phyloP scores from a whole-genome alignment of 2,797 vertebrate genomes.

The Syngnathus acus region DNA sequence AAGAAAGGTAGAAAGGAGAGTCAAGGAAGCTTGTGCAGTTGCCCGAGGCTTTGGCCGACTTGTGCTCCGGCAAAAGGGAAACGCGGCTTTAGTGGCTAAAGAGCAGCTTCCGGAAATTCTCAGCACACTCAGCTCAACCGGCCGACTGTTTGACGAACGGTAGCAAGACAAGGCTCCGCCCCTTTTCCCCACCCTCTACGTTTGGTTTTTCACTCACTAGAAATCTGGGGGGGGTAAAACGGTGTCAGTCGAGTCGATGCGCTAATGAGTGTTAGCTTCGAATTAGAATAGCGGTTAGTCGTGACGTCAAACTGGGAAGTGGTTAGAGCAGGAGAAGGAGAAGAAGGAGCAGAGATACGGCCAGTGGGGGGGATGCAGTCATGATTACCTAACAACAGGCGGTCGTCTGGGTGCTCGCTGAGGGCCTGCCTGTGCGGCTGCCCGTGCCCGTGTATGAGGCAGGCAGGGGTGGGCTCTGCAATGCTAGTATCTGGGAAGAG shows the following conservation, averaged over 20 bases:
- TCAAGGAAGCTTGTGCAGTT: conserved; percentile 80
- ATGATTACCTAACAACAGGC: conserved; percentile 79
- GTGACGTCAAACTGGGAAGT: conserved; percentile 72
- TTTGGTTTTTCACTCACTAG: conserved; percentile 39
- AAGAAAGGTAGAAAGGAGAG: conserved; percentile 72
- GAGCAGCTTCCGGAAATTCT: conserved; percentile 49
- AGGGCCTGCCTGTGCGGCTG: conserved; percentile 72
- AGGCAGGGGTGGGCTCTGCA: conserved; percentile 68
- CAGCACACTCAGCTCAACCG: conserved; percentile 61
- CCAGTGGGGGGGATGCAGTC: conserved; percentile 74
- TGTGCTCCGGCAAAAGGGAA: conserved; percentile 66
- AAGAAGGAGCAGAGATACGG: conserved; percentile 66
- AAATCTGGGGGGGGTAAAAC: conserved; percentile 49
- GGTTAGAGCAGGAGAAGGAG: conserved; percentile 70
- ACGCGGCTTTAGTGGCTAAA: conserved; percentile 40
- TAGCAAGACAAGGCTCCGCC: conserved; percentile 57
- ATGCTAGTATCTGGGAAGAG: conserved; percentile 73
- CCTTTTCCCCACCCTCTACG: conserved; percentile 44
- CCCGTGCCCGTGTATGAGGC: conserved; percentile 68
- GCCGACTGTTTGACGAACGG: conserved; percentile 49
- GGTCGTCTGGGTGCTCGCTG: conserved; percentile 70
- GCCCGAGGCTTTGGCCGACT: conserved; percentile 75
- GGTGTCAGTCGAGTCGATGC: conserved; percentile 45
- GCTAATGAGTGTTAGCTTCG: conserved; percentile 65
- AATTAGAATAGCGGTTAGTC: conserved; percentile 68